Evolutionary conservation across 2,888 invertebrate species (phyloP).

Genomic region (Watsonalla binaria): DNA sequence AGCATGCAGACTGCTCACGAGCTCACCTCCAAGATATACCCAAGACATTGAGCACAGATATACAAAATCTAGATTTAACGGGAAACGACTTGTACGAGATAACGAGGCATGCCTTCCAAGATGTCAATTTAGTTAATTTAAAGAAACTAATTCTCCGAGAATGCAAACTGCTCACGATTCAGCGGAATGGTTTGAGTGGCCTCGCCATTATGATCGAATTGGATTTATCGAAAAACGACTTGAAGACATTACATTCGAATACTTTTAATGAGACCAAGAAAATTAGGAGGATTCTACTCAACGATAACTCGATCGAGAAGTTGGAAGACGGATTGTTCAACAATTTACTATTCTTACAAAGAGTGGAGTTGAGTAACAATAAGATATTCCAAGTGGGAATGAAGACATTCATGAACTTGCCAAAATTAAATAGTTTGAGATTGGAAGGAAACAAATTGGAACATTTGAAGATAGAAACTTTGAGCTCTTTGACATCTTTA

Average conservation of each 20-base stretch:
- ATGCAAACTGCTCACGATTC: slow-evolving; percentile 85
- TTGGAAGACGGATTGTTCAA: slow-evolving; percentile 88
- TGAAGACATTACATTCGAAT: slow-evolving; percentile 81
- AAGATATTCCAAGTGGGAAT: slow-evolving; percentile 83
- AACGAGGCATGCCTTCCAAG: slow-evolving; percentile 82
- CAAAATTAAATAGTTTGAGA: slow-evolving; percentile 82
- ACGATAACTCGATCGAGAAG: slow-evolving; percentile 85
- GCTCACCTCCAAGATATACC: slow-evolving; percentile 85
- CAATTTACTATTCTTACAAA: slow-evolving; percentile 85
- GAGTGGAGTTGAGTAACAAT: slow-evolving; percentile 88
- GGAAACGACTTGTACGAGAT: slow-evolving; percentile 84
- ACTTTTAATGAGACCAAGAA: slow-evolving; percentile 85
- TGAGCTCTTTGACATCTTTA: slow-evolving; percentile 82
- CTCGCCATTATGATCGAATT: slow-evolving; percentile 89
- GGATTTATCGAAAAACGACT: slow-evolving; percentile 87
- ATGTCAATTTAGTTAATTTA: slow-evolving; percentile 85
- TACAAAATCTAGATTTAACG: slow-evolving; percentile 85
- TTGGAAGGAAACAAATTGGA: slow-evolving; percentile 87
- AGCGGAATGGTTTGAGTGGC: slow-evolving; percentile 86
- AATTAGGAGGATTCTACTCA: slow-evolving; percentile 84
- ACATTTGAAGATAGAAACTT: slow-evolving; percentile 81
- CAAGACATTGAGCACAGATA: slow-evolving; percentile 82
- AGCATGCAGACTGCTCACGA: slow-evolving; percentile 88
- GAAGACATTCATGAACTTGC: slow-evolving; percentile 84
- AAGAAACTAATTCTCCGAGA: slow-evolving; percentile 88